These are phyloP conservation scores for Psittacula cyanocephala DNA, from an alignment of 2,113 vertebrate species.

Conservation along the genomic window DNA sequence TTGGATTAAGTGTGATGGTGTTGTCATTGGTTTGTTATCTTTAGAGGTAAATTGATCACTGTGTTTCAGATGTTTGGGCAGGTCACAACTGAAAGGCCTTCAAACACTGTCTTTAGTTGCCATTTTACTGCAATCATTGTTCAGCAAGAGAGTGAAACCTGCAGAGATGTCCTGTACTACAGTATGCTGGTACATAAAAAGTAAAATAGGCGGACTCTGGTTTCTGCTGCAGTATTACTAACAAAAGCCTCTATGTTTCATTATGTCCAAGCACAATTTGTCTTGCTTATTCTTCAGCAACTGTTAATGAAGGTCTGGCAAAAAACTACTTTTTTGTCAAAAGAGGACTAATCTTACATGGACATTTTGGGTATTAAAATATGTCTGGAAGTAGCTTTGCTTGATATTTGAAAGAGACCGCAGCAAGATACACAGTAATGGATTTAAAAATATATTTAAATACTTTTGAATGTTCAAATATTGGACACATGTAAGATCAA, in stretches of 20 bases:
- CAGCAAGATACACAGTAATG: background rate
- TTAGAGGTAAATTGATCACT: background rate
- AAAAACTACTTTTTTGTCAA: background rate
- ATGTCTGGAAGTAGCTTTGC: background rate
- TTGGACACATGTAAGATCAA: background rate
- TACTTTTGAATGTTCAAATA: background rate
- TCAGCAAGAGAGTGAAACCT: background rate
- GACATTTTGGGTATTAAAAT: background rate
- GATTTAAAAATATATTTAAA: background rate
- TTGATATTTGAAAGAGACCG: background rate
- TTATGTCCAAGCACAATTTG: background rate
- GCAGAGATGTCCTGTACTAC: background rate
- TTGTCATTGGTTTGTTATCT: background rate
- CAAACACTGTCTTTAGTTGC: background rate
- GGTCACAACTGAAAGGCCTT: background rate
- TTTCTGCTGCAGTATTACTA: background rate
- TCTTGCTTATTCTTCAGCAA: background rate
- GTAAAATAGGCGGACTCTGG: background rate
- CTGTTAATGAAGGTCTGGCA: background rate
- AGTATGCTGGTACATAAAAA: background rate
- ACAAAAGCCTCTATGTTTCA: background rate
- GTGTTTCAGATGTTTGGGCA: background rate
- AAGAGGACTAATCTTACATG: background rate
- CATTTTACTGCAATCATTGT: background rate
- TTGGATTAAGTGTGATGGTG: background rate